Conservation (phyloP, 2,888 invertebrate genomes). For the Campoplex nolae region DNA sequence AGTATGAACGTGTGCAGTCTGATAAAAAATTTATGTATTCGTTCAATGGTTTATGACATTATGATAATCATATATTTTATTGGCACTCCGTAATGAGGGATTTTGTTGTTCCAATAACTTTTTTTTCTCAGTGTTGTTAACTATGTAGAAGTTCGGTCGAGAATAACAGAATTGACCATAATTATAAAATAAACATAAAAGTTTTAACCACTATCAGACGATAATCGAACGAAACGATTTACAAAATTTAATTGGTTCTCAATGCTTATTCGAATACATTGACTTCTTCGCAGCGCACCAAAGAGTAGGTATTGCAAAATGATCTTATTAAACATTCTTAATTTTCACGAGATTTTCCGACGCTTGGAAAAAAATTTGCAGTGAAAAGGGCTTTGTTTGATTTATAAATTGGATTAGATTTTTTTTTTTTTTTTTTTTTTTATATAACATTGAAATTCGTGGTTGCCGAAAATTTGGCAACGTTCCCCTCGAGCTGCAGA, state of each 20-base stretch:
- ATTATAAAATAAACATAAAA: neutral
- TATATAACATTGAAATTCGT: neutral
- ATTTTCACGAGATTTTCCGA: neutral
- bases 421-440: neutral
- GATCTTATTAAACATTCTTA: neutral
- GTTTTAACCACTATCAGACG: neutral
- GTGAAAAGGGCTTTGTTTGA: conserved; percentile 12
- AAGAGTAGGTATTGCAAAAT: neutral
- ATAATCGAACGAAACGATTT: neutral
- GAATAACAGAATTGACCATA: neutral
- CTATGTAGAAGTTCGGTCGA: neutral
- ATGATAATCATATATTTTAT: no score
- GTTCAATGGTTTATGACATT: no score
- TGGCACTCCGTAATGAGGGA: no score
- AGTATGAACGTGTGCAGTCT: no score
- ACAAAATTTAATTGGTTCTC: neutral
- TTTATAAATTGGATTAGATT: conserved; percentile 1
- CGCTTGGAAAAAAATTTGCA: neutral
- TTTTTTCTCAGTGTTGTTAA: no score
- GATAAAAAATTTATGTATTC: no score
- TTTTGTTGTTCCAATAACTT: no score
- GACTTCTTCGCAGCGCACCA: neutral
- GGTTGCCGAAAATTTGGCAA: conserved; percentile 27
- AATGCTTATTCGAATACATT: neutral
- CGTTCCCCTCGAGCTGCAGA: neutral